A percentile compares a stretch with the other conserved stretches of the same genome.
Evolutionary conservation across 1,140 invertebrate genomes (phyloP).

Genomic region (Drosophila tani): DNA sequence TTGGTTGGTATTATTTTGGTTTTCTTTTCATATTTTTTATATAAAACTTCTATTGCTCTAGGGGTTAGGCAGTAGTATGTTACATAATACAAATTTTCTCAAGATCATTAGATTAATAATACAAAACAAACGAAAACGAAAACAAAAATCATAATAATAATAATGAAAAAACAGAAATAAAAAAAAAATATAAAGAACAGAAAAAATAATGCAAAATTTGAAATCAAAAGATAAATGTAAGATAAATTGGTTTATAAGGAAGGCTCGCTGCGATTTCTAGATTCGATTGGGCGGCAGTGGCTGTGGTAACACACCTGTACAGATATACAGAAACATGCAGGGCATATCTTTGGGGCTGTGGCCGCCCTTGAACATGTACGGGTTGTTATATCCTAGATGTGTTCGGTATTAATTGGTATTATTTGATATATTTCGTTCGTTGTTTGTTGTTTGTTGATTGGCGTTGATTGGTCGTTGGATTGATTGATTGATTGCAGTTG

Average conservation of each 20-base stretch:
- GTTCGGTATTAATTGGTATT: not conserved
- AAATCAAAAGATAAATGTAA: conserved; percentile 28
- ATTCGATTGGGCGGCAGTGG: conserved; percentile 49
- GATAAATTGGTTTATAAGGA: conserved; percentile 20
- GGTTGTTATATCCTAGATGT: conserved; percentile 48
- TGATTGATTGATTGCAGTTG: conserved; percentile 31
- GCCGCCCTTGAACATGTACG: conserved; percentile 48
- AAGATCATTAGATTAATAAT: conserved; percentile 52
- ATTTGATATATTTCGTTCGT: not conserved
- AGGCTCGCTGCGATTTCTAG: conserved; percentile 30
- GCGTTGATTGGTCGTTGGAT: conserved; percentile 30
- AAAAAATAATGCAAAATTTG: not conserved
- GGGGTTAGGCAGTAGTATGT: conserved; percentile 45
- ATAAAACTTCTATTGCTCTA: conserved; percentile 47
- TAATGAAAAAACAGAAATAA: conserved; percentile 8
- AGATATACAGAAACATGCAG: conserved; percentile 84
- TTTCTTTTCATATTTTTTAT: conserved; percentile 26
- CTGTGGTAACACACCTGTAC: conserved; percentile 79
- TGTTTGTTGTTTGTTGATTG: conserved; percentile 19
- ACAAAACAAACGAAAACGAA: conserved; percentile 36
- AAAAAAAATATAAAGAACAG: not conserved
- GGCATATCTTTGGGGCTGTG: conserved; percentile 68
- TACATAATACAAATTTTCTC: conserved; percentile 42
- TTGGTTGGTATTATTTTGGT: conserved; percentile 13
- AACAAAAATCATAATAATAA: conserved; percentile 21